phyloP scores from a whole-genome alignment of 1,140 invertebrate species.

The Chironomus striatipennis region DNA sequence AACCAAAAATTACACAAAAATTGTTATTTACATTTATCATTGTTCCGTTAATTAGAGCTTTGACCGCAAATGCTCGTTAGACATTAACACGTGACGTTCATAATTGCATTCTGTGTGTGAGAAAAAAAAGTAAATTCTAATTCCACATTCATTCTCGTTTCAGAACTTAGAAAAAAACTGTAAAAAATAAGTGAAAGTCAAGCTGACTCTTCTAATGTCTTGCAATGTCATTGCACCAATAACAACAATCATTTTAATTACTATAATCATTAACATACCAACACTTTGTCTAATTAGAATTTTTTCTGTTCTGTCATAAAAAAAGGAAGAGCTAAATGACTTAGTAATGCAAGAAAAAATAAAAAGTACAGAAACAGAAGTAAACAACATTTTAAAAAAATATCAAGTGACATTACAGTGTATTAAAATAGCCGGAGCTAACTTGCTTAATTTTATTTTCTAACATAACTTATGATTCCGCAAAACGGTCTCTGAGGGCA shows the following conservation, averaged over 20 bases:
- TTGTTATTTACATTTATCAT: background rate
- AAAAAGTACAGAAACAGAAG: too few species aligned
- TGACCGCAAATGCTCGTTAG: constrained; percentile 1
- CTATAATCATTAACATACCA: background rate
- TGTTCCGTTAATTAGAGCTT: background rate
- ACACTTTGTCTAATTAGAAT: too few species aligned
- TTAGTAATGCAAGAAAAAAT: too few species aligned
- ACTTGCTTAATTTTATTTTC: background rate
- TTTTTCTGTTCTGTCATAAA: too few species aligned
- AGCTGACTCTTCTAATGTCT: background rate
- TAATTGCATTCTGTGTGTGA: background rate
- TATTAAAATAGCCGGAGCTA: background rate
- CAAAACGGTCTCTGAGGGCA: background rate
- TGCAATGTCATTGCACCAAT: background rate
- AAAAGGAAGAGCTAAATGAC: too few species aligned
- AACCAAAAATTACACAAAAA: background rate
- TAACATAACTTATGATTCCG: background rate
- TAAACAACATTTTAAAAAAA: too few species aligned
- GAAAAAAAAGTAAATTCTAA: too few species aligned
- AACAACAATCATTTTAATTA: background rate
- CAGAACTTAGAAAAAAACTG: background rate
- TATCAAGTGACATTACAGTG: background rate
- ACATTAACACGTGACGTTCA: background rate
- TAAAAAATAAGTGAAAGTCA: background rate
- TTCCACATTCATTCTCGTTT: too few species aligned